A percentile compares a stretch with the other conserved stretches of the same genome.
These are phyloP conservation scores for Melanargia galathea DNA, from an alignment of 2,888 invertebrate genomes.

Conservation along the genomic window DNA sequence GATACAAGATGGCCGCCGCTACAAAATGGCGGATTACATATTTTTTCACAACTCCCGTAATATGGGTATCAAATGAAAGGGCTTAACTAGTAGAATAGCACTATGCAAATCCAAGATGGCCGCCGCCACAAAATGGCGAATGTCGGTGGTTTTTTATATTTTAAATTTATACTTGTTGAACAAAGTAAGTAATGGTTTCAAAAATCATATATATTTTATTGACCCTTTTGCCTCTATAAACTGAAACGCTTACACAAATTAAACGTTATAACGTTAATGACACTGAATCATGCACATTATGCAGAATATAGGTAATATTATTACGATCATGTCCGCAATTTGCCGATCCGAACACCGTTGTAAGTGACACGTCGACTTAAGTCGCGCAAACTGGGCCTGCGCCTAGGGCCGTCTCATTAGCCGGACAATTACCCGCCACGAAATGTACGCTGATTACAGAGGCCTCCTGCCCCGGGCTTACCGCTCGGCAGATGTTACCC, in stretches of 20 bases:
- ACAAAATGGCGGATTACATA: too few relatives aligned
- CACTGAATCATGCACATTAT: slow-evolving; percentile 9
- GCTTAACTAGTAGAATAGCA: too few relatives aligned
- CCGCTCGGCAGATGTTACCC: slow-evolving; percentile 65
- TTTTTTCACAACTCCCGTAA: too few relatives aligned
- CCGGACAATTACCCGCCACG: slow-evolving; percentile 72
- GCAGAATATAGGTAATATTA: slow-evolving; percentile 5
- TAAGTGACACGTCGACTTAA: slow-evolving; percentile 69
- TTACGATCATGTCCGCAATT: slow-evolving; percentile 33
- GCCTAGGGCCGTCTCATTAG: slow-evolving; percentile 77
- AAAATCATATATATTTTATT: too few relatives aligned
- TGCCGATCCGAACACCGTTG: slow-evolving; percentile 34
- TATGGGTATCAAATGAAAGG: too few relatives aligned
- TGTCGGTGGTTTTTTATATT: too few relatives aligned
- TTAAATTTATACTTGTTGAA: too few relatives aligned
- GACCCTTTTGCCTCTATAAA: too few relatives aligned
- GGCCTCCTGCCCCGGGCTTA: slow-evolving; percentile 59
- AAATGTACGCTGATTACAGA: slow-evolving; percentile 77
- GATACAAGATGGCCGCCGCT: too few relatives aligned
- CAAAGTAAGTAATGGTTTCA: too few relatives aligned
- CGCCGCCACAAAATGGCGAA: too few relatives aligned
- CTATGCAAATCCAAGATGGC: too few relatives aligned
- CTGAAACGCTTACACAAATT: slow-evolving; percentile 13
- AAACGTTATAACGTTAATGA: slow-evolving; percentile 8
- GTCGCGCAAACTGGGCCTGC: slow-evolving; percentile 73